phyloP scores from a whole-genome alignment of 2,113 vertebrate species.

The Ivindomyrus marchei region DNA sequence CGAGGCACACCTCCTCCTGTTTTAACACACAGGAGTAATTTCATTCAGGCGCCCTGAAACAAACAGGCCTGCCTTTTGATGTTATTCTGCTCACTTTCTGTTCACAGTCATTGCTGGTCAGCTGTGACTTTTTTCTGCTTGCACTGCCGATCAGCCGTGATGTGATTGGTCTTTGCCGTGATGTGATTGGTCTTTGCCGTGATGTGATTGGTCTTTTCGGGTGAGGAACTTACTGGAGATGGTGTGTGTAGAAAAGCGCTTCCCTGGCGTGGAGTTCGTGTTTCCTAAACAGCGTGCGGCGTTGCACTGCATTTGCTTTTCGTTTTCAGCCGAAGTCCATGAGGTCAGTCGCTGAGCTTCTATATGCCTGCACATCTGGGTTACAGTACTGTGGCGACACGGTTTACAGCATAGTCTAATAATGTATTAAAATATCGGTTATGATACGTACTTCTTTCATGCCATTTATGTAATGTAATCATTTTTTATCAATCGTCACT shows the following conservation, averaged over 20 bases:
- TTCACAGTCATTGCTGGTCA: background rate
- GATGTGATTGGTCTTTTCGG: background rate
- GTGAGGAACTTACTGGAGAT: background rate
- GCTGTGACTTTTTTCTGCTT: background rate
- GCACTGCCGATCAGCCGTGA: background rate
- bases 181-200: no score
- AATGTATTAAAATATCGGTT: background rate
- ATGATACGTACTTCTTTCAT: background rate
- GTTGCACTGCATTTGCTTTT: background rate
- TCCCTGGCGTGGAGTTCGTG: background rate
- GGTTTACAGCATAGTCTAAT: background rate
- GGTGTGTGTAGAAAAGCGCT: background rate
- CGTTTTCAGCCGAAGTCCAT: background rate
- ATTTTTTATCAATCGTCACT: background rate
- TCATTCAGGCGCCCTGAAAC: background rate
- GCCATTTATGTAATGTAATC: background rate
- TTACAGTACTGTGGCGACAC: background rate
- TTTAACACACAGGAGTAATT: background rate
- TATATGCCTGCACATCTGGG: background rate
- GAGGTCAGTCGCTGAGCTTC: background rate
- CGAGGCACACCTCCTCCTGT: background rate
- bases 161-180: no score
- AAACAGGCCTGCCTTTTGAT: background rate
- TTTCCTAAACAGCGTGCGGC: background rate
- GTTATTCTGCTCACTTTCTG: background rate